These are phyloP conservation scores for Globicephala melas DNA, from an alignment of 2,113 vertebrate genomes.

Conservation along the genomic window DNA sequence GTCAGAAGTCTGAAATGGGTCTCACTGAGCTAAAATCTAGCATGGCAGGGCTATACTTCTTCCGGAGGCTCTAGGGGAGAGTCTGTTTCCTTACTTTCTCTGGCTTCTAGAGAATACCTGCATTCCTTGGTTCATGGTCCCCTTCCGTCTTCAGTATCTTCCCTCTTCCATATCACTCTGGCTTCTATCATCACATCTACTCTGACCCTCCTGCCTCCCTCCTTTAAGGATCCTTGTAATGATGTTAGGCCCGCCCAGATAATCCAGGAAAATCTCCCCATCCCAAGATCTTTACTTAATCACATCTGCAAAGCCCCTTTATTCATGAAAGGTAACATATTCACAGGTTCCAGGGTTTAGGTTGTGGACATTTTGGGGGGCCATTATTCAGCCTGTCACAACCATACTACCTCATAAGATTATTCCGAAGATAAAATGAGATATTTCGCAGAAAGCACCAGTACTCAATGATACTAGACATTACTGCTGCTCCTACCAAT, in stretches of 20 bases:
- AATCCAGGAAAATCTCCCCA: neutral
- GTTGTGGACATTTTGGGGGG: neutral
- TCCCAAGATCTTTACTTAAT: neutral
- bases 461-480: neutral
- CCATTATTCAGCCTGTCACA: neutral
- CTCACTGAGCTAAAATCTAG: neutral
- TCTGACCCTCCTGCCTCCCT: neutral
- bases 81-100: neutral
- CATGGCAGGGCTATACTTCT: accelerated
- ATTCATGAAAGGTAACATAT: neutral
- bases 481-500: neutral
- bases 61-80: neutral
- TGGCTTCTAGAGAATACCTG: neutral
- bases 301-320: neutral
- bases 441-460: neutral
- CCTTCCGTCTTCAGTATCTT: neutral
- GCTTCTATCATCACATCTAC: neutral
- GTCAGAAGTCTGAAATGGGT: neutral
- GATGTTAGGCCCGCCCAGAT: neutral
- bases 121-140: neutral
- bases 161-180: neutral
- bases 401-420: neutral
- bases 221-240: neutral
- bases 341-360: neutral
- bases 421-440: conserved; percentile 9